phyloP scores from a whole-genome alignment of 2,888 invertebrate genomes.

The Cosmia trapezina region DNA sequence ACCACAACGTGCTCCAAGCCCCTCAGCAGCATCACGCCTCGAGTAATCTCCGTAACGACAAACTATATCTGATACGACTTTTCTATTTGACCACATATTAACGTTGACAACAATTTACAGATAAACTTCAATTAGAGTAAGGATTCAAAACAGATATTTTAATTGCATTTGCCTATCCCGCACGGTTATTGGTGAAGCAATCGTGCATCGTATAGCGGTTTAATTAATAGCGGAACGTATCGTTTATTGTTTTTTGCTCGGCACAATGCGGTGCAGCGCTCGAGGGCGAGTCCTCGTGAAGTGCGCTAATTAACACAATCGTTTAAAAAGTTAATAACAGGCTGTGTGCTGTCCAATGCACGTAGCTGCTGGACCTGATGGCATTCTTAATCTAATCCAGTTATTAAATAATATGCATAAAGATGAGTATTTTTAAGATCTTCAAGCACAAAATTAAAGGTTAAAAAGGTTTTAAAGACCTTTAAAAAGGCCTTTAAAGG shows the following conservation, averaged over 20 bases:
- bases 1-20: not conserved
- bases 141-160: conserved; percentile 54
- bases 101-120: conserved; percentile 22
- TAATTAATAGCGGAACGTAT: conserved; percentile 83
- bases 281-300: conserved; percentile 79
- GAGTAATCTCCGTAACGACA: not conserved
- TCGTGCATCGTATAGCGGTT: conserved; percentile 71
- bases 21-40: not conserved
- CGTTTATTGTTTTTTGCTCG: conserved; percentile 81
- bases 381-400: conserved; percentile 61
- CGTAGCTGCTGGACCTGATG: conserved; percentile 74
- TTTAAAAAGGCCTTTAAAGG: too few species aligned
- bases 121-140: conserved; percentile 32
- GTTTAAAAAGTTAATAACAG: conserved; percentile 88
- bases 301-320: conserved; percentile 88
- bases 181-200: conserved; percentile 56
- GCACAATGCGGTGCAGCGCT: conserved; percentile 72
- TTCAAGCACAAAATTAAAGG: not conserved
- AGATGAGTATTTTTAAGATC: not conserved
- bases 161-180: conserved; percentile 53
- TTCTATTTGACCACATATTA: conserved; percentile 11
- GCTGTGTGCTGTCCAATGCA: conserved; percentile 83
- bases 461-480: too few species aligned
- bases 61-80: conserved; percentile 18
- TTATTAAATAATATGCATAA: conserved; percentile 18